Base-by-base conservation (phyloP, 53 echinoderm and acorn worm species). In the Echinarachnius parma region DNA sequence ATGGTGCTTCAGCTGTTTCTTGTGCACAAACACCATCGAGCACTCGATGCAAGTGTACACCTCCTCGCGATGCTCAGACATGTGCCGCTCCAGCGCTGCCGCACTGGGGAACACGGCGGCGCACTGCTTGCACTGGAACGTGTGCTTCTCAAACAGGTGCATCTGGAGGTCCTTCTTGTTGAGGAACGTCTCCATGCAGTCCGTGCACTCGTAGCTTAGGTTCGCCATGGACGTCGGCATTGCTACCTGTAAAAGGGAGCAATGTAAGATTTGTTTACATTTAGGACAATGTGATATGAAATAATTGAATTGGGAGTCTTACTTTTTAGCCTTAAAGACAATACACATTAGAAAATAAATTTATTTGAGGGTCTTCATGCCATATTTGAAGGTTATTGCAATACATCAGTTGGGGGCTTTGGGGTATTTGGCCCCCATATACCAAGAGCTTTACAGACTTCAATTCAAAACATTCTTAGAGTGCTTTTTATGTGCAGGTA, bases 131-230 rank as follows among this genome's bases (percentile, higher is more conserved):
- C 70, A 69, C 36, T 69, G 70, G 52, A 53, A 69, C 15, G 70
- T 69, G 36, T 69, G 70, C 70, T 69, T 69, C 70, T 69, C 70
- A 69, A 69, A 69, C 70, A 69, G 70, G 53, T 69, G 70, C 23
- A 69, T 21, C 54, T 69, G 70, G 34, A 69, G 34, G 52, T 69
- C 70, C 35, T 69, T 69, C 70, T 69, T 69, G 35, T 53, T 69
- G 33, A 53, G 35, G 70, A 69, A 69, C 32, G 70, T 53, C 53
- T 50, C 52, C 13, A 53, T 13, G 34, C 70, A 69, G 35, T 69
- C 70, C 1, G 70, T 69, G 70, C 70, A 69, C 34, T 69, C 70
- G 47, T 69, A 69, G 34, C 11, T 34, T 11, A 69, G 52, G 0
- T 28, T 24, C 26, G 47, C 25, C 48, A 66, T 14, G 3, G 66